Percentiles rank a stretch among this genome's conserved stretches.
Conservation (phyloP, 2,797 vertebrate genomes). For the Anguilla megastoma region DNA sequence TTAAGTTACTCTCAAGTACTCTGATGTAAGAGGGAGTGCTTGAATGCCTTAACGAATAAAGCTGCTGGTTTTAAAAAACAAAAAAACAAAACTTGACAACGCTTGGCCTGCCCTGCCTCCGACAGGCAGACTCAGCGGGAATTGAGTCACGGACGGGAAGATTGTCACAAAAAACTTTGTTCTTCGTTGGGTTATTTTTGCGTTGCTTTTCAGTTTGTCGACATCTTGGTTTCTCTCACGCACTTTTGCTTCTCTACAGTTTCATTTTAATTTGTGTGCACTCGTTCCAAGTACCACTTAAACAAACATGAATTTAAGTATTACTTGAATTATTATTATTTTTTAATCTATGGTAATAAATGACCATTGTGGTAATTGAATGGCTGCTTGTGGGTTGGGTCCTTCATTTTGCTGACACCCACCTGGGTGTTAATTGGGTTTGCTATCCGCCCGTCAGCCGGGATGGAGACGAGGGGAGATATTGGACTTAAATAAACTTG, state of each 20-base stretch:
- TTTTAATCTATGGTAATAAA: slow-evolving; percentile 55
- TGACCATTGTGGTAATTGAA: slow-evolving; percentile 46
- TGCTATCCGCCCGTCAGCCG: not conserved
- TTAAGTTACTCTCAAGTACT: slow-evolving; percentile 22
- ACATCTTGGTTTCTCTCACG: not conserved
- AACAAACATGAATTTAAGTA: slow-evolving; percentile 31
- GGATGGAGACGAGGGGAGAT: not conserved
- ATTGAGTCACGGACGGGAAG: not conserved
- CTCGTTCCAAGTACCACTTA: slow-evolving; percentile 36
- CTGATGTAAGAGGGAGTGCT: slow-evolving; percentile 55
- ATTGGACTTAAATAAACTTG: not conserved
- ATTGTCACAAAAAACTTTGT: slow-evolving; percentile 21
- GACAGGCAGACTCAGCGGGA: not conserved
- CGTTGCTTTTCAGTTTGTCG: slow-evolving; percentile 6
- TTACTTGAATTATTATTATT: slow-evolving; percentile 51
- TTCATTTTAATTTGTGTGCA: slow-evolving; percentile 13
- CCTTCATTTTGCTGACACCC: slow-evolving; percentile 7
- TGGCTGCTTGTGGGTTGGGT: slow-evolving; percentile 12
- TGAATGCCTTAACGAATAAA: slow-evolving; percentile 65
- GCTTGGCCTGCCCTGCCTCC: slow-evolving; percentile 24
- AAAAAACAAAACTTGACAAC: slow-evolving; percentile 38
- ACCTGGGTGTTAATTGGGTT: not conserved
- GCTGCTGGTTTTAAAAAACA: slow-evolving; percentile 59
- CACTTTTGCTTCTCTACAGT: not conserved
- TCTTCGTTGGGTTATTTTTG: not conserved